A percentile compares a stretch with the other conserved stretches of the same genome.
Evolutionary conservation across 1,140 invertebrate genomes (phyloP).

Genomic region (Cotesia typhae): DNA sequence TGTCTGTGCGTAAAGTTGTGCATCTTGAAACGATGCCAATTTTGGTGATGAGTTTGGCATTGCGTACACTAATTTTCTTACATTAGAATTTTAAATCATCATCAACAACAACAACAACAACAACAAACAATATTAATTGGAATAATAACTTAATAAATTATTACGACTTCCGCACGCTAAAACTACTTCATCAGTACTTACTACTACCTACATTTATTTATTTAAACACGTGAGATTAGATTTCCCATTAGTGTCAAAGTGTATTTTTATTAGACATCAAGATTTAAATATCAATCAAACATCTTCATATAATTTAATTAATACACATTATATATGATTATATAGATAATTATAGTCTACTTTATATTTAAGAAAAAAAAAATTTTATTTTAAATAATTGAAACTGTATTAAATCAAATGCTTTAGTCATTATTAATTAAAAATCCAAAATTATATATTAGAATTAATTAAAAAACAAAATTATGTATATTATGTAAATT

Average conservation of each 20-base stretch:
- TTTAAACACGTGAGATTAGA: neutral
- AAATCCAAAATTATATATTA: too few relatives aligned
- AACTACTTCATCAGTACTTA: too few relatives aligned
- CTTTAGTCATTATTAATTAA: too few relatives aligned
- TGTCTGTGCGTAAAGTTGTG: constrained; percentile 33
- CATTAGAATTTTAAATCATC: neutral
- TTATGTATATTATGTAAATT: too few relatives aligned
- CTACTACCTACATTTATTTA: too few relatives aligned
- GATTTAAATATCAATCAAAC: constrained; percentile 11
- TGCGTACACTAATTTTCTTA: constrained; percentile 6
- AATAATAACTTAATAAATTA: too few relatives aligned
- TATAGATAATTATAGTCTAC: too few relatives aligned
- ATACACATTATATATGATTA: neutral
- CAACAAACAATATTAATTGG: neutral
- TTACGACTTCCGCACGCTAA: too few relatives aligned
- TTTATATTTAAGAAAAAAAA: too few relatives aligned
- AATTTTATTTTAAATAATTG: too few relatives aligned
- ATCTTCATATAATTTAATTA: neutral
- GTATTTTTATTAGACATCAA: neutral
- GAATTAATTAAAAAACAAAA: too few relatives aligned
- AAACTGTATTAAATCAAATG: too few relatives aligned
- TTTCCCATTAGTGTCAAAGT: constrained; percentile 3
- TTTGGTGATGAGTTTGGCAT: constrained; percentile 17
- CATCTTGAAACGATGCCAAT: constrained; percentile 57
- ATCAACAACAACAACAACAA: neutral